Conservation (phyloP, 2,797 vertebrate species). For the Salmo trutta region DNA sequence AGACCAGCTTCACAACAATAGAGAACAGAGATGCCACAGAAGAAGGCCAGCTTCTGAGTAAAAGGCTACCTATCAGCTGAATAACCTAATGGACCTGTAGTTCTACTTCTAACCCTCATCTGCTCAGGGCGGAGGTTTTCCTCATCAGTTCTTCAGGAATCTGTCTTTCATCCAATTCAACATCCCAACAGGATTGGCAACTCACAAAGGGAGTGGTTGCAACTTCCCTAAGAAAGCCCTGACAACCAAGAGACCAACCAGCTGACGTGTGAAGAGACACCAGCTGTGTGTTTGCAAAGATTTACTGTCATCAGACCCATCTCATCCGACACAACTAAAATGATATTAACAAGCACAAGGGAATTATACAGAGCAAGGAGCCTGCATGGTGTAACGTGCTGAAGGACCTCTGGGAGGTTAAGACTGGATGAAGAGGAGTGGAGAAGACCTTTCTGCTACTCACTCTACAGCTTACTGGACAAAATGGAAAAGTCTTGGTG, state of each 20-base stretch:
- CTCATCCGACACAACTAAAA: neutral
- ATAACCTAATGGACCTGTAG: neutral
- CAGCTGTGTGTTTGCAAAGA: neutral
- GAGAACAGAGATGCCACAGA: slow-evolving; percentile 2
- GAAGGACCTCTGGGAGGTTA: neutral
- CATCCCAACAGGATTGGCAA: neutral
- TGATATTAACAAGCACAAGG: neutral
- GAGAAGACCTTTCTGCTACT: neutral
- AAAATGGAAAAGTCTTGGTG: neutral
- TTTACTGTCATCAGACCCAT: neutral
- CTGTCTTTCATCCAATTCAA: neutral
- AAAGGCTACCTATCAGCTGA: neutral
- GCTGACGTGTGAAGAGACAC: neutral
- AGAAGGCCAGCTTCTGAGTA: neutral
- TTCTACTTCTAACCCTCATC: neutral
- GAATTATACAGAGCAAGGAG: neutral
- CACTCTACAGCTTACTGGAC: neutral
- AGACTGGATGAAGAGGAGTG: neutral
- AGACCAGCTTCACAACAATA: neutral
- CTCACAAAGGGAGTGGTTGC: neutral
- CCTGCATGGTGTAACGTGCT: neutral
- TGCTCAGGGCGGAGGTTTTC: neutral
- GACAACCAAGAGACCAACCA: neutral
- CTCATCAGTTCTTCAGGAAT: neutral
- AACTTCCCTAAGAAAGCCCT: neutral